A percentile compares a stretch with the other conserved stretches of the same genome.
Conservation (phyloP, 1,140 invertebrate species). For the Procambarus clarkii region DNA sequence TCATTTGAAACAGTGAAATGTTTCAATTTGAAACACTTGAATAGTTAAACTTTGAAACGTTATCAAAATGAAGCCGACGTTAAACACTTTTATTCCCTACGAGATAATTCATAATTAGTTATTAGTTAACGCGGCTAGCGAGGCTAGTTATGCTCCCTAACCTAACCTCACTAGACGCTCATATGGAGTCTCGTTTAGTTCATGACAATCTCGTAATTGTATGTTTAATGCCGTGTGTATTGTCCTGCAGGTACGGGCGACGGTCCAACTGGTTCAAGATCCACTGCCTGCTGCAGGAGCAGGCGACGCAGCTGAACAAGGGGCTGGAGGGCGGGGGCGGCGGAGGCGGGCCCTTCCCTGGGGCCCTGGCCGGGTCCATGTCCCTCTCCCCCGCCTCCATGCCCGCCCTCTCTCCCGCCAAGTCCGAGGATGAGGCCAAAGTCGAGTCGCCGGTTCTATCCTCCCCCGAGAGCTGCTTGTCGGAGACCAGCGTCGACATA, state of each 20-base stretch:
- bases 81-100: too few species aligned
- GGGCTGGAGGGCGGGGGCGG: constrained; percentile 2
- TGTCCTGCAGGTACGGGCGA: constrained; percentile 74
- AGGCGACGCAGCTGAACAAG: constrained; percentile 74
- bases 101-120: too few species aligned
- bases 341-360: constrained; percentile 12
- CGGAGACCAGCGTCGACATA: constrained; percentile 68
- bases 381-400: constrained; percentile 62
- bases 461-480: constrained; percentile 68
- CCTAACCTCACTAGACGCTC: too few species aligned
- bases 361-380: constrained; percentile 35
- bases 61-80: too few species aligned
- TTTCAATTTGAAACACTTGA: too few species aligned
- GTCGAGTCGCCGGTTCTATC: constrained; percentile 63
- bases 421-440: constrained; percentile 67
- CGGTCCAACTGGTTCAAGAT: constrained; percentile 78
- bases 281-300: constrained; percentile 80
- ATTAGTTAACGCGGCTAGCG: too few species aligned
- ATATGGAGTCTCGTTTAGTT: too few species aligned
- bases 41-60: too few species aligned
- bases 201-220: too few species aligned
- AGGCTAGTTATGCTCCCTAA: too few species aligned
- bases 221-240: neutral
- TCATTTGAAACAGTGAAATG: too few species aligned
- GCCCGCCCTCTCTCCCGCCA: constrained; percentile 61